Base-by-base conservation (phyloP, 2,888 invertebrate species). In the Stratiomys singularior region DNA sequence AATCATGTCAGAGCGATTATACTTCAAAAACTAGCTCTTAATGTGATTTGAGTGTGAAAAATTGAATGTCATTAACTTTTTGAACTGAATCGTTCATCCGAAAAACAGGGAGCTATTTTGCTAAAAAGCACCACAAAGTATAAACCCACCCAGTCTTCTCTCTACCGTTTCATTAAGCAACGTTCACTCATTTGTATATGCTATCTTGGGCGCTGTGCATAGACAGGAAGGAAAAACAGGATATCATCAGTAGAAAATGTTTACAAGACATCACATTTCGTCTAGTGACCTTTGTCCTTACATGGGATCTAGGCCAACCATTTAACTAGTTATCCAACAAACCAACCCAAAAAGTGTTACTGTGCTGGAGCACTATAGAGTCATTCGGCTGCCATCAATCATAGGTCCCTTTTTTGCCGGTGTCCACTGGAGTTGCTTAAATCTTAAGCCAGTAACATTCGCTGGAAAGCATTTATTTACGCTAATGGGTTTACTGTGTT, bases 11-110 rank as follows among this genome's bases (percentile, higher is more conserved):
- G 3, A 37, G 5, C 37, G 9, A 15, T 46, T 13, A 47, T 69
- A 15, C 30, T 47, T 69, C 47, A 47, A 69, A 69, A 69, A 69
- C 25, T 25, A 37, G 46, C 25, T 69, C 18, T 47, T 69, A 69
- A 69, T 69, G 47, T 69, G 69, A 69, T 69, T 69, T 69, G 30
- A 69, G 47, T 25, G 69, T 46, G 69, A 69, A 69, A 69, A 69
- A 69, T 69, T 46, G 25, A 69, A 46, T 44, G 69, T 69, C 69
- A 69, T 69, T 69, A 69, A 25, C 69, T 30, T 69, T 25, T 69
- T 69, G 69, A 69, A 60, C 60, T 60, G 60, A 21, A 25, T 25
- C 21, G 23, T 25, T 25, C 60, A 60, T 11, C 60, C 52, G 52
- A 52, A 15, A 60, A 60, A 60, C 13, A 4, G 23, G 13, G 25